phyloP scores from a whole-genome alignment of 2,113 vertebrate genomes.

The Addax nasomaculatus region DNA sequence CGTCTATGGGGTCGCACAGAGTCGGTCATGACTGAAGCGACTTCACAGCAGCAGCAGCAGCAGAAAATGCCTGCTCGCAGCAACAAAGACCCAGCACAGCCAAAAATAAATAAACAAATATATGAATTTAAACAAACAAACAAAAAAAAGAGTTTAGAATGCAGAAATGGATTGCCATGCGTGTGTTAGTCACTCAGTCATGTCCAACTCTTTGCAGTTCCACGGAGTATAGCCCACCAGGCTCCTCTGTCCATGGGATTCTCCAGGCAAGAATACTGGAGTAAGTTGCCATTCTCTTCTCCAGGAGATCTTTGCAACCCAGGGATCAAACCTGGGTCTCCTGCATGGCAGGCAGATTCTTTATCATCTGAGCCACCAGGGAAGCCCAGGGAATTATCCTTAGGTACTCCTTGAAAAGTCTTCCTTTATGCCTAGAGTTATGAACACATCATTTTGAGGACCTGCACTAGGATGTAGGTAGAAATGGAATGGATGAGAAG shows the following conservation, averaged over 20 bases:
- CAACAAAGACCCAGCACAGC: no score
- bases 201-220: neutral
- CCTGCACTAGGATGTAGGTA: neutral
- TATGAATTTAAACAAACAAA: no score
- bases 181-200: neutral
- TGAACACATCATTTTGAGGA: neutral
- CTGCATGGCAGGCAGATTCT: neutral
- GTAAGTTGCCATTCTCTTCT: neutral
- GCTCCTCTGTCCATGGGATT: neutral
- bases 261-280: neutral
- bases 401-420: neutral
- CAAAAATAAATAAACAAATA: no score
- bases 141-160: neutral
- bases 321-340: fast-evolving
- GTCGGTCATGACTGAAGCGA: no score
- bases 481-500: neutral
- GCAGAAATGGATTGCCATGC: neutral
- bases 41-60: no score
- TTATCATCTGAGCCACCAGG: neutral
- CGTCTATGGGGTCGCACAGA: no score
- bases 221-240: neutral
- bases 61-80: no score
- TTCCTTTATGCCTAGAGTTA: neutral
- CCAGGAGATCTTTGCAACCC: neutral
- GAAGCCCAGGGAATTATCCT: neutral